phyloP scores from a whole-genome alignment of 2,113 vertebrate genomes.

The Myrmecophaga tridactyla region DNA sequence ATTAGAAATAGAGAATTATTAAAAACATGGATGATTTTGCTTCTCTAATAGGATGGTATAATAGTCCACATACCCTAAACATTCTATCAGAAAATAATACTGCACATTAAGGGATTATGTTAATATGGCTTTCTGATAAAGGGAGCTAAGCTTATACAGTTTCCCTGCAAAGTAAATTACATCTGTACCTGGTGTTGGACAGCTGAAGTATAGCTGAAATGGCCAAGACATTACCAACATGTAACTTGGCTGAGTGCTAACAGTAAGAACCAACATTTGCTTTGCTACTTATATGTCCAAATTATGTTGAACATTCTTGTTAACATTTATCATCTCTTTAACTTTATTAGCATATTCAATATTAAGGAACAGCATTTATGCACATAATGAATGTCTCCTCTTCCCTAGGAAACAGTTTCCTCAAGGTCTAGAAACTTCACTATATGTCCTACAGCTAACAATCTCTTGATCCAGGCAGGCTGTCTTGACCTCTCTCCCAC shows the following conservation, averaged over 20 bases:
- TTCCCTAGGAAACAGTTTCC: too few species aligned
- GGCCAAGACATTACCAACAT: neutral
- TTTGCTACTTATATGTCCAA: neutral
- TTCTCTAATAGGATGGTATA: neutral
- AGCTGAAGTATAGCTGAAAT: neutral
- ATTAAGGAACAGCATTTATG: neutral
- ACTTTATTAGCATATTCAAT: neutral
- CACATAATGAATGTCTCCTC: neutral
- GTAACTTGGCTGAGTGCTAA: neutral
- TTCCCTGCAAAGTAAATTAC: neutral
- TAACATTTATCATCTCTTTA: neutral
- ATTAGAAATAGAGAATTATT: neutral
- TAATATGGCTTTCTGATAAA: neutral
- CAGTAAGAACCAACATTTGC: neutral
- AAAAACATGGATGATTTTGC: neutral
- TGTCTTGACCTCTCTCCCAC: too few species aligned
- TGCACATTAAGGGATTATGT: neutral
- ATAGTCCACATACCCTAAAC: neutral
- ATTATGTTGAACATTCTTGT: neutral
- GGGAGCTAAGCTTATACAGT: neutral
- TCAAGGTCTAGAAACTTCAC: too few species aligned
- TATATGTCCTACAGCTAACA: too few species aligned
- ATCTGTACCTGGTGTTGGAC: neutral
- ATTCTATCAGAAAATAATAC: neutral
- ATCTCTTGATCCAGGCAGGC: too few species aligned